Evolutionary conservation across 2,113 vertebrate species (phyloP).

Genomic region (Pteropus alecto): DNA sequence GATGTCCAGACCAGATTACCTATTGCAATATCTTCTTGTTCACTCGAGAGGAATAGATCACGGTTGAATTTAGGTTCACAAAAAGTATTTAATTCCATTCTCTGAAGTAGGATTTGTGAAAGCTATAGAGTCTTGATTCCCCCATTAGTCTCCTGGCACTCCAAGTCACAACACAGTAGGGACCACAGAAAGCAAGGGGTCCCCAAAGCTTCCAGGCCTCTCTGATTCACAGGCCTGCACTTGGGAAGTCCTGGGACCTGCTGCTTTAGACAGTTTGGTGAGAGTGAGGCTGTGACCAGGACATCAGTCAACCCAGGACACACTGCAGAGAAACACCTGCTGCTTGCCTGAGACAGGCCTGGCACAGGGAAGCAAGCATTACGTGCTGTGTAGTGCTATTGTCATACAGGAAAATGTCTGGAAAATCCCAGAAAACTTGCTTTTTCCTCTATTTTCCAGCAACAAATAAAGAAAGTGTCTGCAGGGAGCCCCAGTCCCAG

Average conservation of each 20-base stretch:
- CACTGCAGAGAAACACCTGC: background rate
- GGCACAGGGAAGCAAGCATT: background rate
- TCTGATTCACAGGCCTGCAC: fast-evolving
- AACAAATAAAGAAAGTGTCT: background rate
- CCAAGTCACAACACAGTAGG: background rate
- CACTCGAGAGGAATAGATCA: background rate
- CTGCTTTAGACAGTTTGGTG: background rate
- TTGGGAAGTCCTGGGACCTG: background rate
- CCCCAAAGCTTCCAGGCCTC: too few species aligned
- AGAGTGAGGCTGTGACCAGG: fast-evolving
- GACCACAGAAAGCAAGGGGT: background rate
- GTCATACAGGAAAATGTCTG: background rate
- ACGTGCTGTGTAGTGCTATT: fast-evolving
- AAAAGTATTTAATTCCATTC: background rate
- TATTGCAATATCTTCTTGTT: background rate
- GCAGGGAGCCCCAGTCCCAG: background rate
- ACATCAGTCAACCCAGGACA: background rate
- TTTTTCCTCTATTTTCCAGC: background rate
- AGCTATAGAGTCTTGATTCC: background rate
- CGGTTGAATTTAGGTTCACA: background rate
- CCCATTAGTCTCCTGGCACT: background rate
- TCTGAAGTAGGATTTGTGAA: background rate
- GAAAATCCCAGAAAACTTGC: background rate
- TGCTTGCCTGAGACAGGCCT: fast-evolving
- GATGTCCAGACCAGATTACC: background rate